phyloP scores from a whole-genome alignment of 2,113 vertebrate species.

The Rhinoptilus africanus region DNA sequence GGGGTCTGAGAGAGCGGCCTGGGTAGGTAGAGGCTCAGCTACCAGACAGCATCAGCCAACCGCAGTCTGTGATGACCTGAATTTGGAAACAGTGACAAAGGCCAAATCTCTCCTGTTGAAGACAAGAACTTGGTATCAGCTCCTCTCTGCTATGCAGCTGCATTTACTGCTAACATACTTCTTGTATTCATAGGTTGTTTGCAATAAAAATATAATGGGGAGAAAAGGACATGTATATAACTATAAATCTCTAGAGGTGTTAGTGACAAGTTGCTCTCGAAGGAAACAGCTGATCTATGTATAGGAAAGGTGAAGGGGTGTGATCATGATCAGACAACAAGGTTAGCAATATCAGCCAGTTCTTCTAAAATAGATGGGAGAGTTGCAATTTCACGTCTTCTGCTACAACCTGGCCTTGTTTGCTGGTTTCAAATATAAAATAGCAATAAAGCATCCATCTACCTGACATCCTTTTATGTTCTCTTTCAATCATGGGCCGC shows the following conservation, averaged over 20 bases:
- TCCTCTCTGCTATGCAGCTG: neutral
- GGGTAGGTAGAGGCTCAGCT: neutral
- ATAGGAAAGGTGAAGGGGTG: conserved; percentile 17
- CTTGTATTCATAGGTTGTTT: neutral
- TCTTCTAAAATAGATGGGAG: conserved; percentile 68
- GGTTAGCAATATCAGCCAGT: conserved; percentile 32
- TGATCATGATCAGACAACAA: conserved; percentile 44
- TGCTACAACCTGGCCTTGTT: conserved; percentile 66
- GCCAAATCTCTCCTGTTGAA: neutral
- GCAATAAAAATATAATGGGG: conserved; percentile 1
- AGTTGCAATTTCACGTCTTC: conserved; percentile 65
- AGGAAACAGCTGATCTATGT: conserved; percentile 26
- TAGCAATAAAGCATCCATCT: conserved; percentile 70
- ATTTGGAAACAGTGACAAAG: neutral
- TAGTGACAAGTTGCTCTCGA: conserved; percentile 6
- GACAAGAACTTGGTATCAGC: neutral
- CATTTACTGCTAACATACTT: neutral
- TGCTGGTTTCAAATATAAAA: conserved; percentile 72
- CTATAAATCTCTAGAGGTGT: conserved; percentile 1
- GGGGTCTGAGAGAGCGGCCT: too few species aligned
- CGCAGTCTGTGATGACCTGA: neutral
- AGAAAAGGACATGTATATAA: neutral
- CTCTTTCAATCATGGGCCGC: conserved; percentile 59
- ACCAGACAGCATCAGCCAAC: neutral
- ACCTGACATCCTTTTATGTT: conserved; percentile 72